Evolutionary conservation across 2,888 invertebrate genomes (phyloP), one percentile per base, ranked within the genome.

Genomic region (Panorpa germanica): DNA sequence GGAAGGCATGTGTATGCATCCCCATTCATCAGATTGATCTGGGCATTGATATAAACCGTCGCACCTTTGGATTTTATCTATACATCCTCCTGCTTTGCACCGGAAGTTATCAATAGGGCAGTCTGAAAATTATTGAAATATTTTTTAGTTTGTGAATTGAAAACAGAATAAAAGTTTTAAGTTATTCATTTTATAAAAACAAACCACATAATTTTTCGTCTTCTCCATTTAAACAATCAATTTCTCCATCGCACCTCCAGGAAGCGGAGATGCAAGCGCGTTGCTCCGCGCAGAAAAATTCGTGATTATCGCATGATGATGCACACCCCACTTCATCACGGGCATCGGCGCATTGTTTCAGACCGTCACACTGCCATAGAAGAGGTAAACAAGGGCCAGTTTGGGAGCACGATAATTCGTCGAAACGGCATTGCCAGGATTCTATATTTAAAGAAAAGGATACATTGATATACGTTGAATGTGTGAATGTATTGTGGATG

Each of bases 1-100:
- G 14, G 35, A 41, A 12, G 35, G 35, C 15, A 43, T 35, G 25
- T 41, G 38, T 9, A 58, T 39, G 39, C 70, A 71, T 29, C 57
- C 50, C 63, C 66, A 68, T 48, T 71, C 70, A 41, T 71, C 71
- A 3, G 67, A 69, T 34, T 52, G 51, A 43, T 70, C 71, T 0
- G 63, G 55, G 40, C 71, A 71, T 37, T 71, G 59, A 16, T 57
- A 53, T 13, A 59, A 48, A 3, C 69, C 69, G 43, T 71, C 66
- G 42, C 71, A 71, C 3, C 61, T 45, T 37, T 59, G 52, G 12
- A 48, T 44, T 21, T 46, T 40, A 2, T 52, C 47, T 12, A 69
- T 53, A 41, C 70, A 70, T n/a, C 67, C 67, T 10, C 69, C 68
- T 2, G 58, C 53, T 22, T 50, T 43, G 39, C 70, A 68, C 43